Evolutionary conservation across 2,797 vertebrate genomes (phyloP).

Genomic region (Apogon talboti): DNA sequence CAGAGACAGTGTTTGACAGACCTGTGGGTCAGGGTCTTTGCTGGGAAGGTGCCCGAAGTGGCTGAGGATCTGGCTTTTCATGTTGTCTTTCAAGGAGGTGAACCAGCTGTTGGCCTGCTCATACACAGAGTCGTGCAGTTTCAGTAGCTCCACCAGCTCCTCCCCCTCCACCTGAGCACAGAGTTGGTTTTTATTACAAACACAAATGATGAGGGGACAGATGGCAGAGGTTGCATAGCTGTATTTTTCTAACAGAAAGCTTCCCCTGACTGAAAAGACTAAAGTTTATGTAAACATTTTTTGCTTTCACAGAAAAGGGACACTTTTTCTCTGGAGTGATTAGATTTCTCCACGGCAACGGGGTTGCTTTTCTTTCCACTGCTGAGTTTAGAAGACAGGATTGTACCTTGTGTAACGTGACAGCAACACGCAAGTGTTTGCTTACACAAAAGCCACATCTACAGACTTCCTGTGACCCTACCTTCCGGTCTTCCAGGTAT

Average conservation of each 20-base stretch:
- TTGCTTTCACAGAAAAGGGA: background rate
- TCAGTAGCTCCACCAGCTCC: slow-evolving; percentile 87
- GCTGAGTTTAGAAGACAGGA: slow-evolving; percentile 2
- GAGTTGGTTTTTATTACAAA: background rate
- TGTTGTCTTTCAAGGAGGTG: slow-evolving; percentile 92
- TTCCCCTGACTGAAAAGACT: background rate
- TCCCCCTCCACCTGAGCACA: slow-evolving; percentile 91
- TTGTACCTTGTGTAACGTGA: slow-evolving; percentile 2
- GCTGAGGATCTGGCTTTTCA: slow-evolving; percentile 93
- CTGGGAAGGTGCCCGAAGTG: slow-evolving; percentile 92
- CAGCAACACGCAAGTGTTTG: slow-evolving; percentile 4
- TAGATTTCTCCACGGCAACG: background rate
- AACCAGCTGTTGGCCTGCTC: slow-evolving; percentile 94
- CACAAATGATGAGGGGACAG: background rate
- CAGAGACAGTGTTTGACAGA: slow-evolving; percentile 9
- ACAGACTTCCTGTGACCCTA: slow-evolving; percentile 47
- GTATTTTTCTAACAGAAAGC: background rate
- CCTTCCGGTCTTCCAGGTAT: slow-evolving; percentile 94
- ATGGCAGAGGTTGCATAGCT: background rate
- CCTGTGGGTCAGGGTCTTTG: slow-evolving; percentile 83
- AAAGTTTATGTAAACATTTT: background rate
- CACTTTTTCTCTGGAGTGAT: background rate
- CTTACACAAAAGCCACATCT: background rate
- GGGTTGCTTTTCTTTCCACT: background rate
- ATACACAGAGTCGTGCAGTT: slow-evolving; percentile 90